Evolutionary conservation across 2,797 vertebrate genomes (phyloP).

Genomic region (Otolemur crassicaudatus): DNA sequence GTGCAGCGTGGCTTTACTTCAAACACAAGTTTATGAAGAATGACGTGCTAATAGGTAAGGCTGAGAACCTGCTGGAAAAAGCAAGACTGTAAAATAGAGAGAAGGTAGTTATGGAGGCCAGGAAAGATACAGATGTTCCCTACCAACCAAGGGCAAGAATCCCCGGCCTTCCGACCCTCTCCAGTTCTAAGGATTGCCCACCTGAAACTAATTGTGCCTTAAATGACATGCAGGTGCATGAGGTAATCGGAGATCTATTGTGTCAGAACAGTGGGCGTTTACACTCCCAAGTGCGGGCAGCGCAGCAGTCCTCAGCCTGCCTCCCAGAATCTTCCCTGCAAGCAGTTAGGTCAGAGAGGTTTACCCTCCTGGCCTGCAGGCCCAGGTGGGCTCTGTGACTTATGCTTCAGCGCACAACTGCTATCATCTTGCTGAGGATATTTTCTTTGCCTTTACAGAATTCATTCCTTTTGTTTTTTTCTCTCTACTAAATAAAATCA

Average conservation of each 20-base stretch:
- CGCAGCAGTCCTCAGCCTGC: not conserved
- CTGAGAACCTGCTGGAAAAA: not conserved
- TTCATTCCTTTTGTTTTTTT: not conserved
- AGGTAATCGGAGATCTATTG: not conserved
- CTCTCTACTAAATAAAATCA: slow-evolving; percentile 9
- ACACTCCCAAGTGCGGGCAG: not conserved
- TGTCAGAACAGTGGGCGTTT: not conserved
- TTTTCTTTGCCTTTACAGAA: slow-evolving; percentile 49
- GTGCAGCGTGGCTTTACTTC: not conserved
- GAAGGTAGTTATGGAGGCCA: not conserved
- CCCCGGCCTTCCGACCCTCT: fast-evolving
- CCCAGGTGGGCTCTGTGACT: not conserved
- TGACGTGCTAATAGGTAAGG: not conserved
- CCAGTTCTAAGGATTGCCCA: not conserved
- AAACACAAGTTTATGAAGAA: not conserved
- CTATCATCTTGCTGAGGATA: not conserved
- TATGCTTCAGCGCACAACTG: not conserved
- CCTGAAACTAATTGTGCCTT: not conserved
- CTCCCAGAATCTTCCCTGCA: not conserved
- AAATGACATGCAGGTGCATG: not conserved
- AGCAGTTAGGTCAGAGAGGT: not conserved
- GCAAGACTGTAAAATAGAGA: not conserved
- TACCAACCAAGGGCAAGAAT: not conserved
- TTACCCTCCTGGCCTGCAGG: not conserved
- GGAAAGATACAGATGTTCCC: not conserved